Conservation (phyloP, 2,113 vertebrate species). For the Mionectes macconnelli region DNA sequence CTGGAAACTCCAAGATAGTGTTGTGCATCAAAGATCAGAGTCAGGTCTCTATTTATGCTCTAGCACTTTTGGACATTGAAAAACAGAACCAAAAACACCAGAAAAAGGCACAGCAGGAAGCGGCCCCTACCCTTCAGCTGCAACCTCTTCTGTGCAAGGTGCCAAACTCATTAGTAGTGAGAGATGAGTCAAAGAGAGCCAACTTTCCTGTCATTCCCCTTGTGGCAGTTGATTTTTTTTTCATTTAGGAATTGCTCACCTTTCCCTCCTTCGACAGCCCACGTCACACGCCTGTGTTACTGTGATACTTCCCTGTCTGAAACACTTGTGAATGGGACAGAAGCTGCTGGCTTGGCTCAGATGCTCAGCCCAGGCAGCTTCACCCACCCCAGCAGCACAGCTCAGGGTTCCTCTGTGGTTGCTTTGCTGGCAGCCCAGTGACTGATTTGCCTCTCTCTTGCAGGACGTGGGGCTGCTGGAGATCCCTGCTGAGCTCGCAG, state of each 20-base stretch:
- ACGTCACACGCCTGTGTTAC: neutral
- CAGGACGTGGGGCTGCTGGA: conserved; percentile 89
- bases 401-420: neutral
- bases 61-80: neutral
- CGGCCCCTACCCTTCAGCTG: neutral
- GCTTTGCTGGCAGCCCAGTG: neutral
- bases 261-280: neutral
- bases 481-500: conserved; percentile 89
- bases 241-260: neutral
- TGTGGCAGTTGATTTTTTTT: neutral
- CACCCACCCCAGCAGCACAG: neutral
- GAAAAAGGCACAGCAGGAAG: neutral
- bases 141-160: neutral
- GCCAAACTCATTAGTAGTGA: neutral
- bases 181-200: neutral
- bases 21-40: neutral
- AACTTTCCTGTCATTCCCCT: neutral
- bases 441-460: neutral
- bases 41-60: neutral
- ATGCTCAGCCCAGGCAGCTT: neutral
- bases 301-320: neutral
- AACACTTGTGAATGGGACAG: neutral
- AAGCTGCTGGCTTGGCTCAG: neutral
- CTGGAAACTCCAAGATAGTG: neutral
- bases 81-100: neutral